phyloP scores from a whole-genome alignment of 2,888 invertebrate species.

The Kuschelorhynchus macadamiae region DNA sequence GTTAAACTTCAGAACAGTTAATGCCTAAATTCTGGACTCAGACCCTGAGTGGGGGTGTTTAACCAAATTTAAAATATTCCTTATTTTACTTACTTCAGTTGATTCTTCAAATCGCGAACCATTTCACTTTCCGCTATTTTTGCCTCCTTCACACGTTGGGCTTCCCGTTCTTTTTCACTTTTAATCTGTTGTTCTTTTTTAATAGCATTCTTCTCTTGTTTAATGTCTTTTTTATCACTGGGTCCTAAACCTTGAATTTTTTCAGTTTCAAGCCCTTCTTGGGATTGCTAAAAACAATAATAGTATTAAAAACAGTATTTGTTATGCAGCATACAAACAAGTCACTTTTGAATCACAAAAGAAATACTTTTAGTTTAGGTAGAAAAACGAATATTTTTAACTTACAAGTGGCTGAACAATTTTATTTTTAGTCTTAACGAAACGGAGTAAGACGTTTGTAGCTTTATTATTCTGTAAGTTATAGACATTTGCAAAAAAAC shows the following conservation, averaged over 20 bases:
- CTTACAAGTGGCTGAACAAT: no score
- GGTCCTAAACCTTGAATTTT: constrained; percentile 67
- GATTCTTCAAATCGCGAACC: constrained; percentile 89
- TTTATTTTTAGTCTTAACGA: no score
- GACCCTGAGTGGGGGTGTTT: no score
- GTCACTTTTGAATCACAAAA: background rate
- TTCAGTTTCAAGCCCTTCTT: constrained; percentile 67
- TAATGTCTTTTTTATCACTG: constrained; percentile 72
- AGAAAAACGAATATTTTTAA: no score
- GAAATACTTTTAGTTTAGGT: no score
- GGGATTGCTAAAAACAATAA: constrained; percentile 59
- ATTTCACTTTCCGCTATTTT: constrained; percentile 81
- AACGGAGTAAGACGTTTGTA: no score
- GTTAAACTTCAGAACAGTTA: no score
- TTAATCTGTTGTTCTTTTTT: constrained; percentile 77
- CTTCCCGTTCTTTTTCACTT: constrained; percentile 76
- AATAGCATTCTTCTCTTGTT: constrained; percentile 70
- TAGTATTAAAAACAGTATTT: constrained; percentile 1
- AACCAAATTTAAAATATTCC: no score
- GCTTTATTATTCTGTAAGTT: no score
- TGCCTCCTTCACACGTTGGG: constrained; percentile 75
- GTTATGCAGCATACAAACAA: background rate
- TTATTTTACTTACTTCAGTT: constrained; percentile 85
- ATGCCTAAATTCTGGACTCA: no score
- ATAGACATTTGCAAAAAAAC: no score